Evolutionary conservation across 2,113 vertebrate genomes (phyloP), one percentile per base, ranked within the genome.

Genomic region (Mirounga angustirostris): DNA sequence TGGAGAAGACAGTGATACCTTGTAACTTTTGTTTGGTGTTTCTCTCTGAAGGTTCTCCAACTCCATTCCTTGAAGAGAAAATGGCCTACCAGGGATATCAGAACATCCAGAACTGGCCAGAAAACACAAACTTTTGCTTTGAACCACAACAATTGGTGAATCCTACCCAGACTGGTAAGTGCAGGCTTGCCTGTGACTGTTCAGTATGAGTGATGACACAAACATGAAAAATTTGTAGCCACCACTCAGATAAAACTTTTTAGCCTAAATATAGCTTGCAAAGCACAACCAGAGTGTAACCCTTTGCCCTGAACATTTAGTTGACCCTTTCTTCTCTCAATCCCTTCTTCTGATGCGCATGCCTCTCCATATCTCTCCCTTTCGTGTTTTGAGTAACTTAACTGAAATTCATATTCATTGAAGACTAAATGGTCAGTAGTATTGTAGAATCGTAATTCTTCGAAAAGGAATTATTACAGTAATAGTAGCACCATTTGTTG

Each of bases 61-160:
- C 97, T 78, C 96, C 91, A 71, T 97, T 98, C 84, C 97, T 98
- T 94, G 98, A 98, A 30, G 98, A 99, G 54, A 96, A 98, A 50
- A 96, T 99, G 59, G 96, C 98, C 24, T 99, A 98, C 89, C 96
- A 98, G 30, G 99, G 98, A 6, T 99, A 98, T 86, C 98, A 99
- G 0, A 98, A 91, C 86, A 98, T 87, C 0, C 97, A 98, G 52
- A 79, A 97, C 5, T 99, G 98, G 98, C 14, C 98, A 0, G 61
- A 98, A 91, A 98, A 98, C 0, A 98, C 98, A 33, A 95, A 97
- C 2, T 98, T 98, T 91, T 96, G 97, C 97, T 98, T 98, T 11
- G 97, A 98, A 15, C 14, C 98, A 0, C 98, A 98, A 96, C 95
- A 97, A 0, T 46, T 46, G 4, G 95, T 98, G 86, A 96, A 96